These are phyloP conservation scores for Pogonocherus hispidulus DNA, from an alignment of 2,888 invertebrate genomes.

Conservation along the genomic window DNA sequence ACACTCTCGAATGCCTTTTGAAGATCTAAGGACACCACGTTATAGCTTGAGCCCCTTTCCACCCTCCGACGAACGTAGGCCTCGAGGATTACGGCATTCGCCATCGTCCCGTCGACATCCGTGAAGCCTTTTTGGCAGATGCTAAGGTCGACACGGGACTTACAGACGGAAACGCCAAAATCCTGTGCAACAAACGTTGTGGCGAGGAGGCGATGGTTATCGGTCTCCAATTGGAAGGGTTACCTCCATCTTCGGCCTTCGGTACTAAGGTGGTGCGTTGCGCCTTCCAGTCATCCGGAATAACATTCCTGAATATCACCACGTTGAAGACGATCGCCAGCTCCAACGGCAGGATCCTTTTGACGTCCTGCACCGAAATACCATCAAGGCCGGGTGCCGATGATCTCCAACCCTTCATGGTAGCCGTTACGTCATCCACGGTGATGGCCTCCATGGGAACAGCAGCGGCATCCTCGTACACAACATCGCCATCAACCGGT, in stretches of 20 bases:
- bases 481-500: not conserved
- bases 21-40: not conserved
- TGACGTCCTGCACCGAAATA: not conserved
- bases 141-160: not conserved
- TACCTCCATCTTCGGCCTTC: not conserved
- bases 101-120: slow-evolving; percentile 62
- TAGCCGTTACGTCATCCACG: not conserved
- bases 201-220: slow-evolving; percentile 56
- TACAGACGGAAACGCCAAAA: slow-evolving; percentile 44
- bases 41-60: not conserved
- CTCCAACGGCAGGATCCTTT: not conserved
- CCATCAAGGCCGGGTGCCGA: not conserved
- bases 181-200: slow-evolving; percentile 53
- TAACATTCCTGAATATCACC: not conserved
- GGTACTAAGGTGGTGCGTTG: not conserved
- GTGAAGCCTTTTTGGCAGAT: slow-evolving; percentile 48
- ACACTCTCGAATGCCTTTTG: not conserved
- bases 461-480: not conserved
- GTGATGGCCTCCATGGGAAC: not conserved
- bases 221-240: slow-evolving; percentile 54
- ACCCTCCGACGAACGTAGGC: slow-evolving; percentile 34
- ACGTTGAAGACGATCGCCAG: not conserved
- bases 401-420: not conserved
- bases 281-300: not conserved
- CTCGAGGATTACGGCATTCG: slow-evolving; percentile 59